Evolutionary conservation across 2,888 invertebrate species (phyloP).

Genomic region (Congeria kusceri): DNA sequence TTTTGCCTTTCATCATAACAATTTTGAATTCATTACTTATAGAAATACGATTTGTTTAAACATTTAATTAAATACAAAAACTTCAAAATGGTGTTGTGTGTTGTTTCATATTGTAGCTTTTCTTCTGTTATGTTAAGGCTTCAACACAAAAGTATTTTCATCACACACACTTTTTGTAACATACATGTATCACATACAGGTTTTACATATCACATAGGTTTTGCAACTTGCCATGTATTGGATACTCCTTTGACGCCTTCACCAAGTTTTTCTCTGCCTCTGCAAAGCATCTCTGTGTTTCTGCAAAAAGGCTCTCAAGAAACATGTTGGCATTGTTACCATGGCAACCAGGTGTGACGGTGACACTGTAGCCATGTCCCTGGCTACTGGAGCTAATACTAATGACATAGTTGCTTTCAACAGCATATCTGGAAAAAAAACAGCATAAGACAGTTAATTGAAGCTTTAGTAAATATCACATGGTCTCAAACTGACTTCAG

Average conservation of each 20-base stretch:
- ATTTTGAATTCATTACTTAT: too few relatives aligned
- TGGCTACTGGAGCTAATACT: background rate
- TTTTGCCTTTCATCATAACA: too few relatives aligned
- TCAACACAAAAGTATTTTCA: background rate
- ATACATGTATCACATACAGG: background rate
- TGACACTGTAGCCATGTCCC: background rate
- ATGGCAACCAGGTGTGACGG: background rate
- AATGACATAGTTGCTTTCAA: conserved; percentile 2
- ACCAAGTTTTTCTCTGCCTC: conserved; percentile 84
- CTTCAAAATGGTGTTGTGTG: too few relatives aligned
- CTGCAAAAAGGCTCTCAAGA: conserved; percentile 72
- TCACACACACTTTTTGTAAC: background rate
- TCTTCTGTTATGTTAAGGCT: background rate
- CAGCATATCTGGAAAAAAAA: conserved; percentile 35
- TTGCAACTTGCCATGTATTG: conserved; percentile 85
- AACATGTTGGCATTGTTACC: conserved; percentile 22
- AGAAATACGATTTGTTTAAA: too few relatives aligned
- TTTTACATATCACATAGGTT: conserved; percentile 18
- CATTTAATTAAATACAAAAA: too few relatives aligned
- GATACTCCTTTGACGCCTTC: conserved; percentile 84
- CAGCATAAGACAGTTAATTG: too few relatives aligned
- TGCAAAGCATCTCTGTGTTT: conserved; percentile 81
- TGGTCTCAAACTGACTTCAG: too few relatives aligned
- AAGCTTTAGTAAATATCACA: too few relatives aligned
- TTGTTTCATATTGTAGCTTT: too few relatives aligned